These are phyloP conservation scores for Pardosa pseudoannulata DNA, from an alignment of 2,888 invertebrate species.

Conservation along the genomic window DNA sequence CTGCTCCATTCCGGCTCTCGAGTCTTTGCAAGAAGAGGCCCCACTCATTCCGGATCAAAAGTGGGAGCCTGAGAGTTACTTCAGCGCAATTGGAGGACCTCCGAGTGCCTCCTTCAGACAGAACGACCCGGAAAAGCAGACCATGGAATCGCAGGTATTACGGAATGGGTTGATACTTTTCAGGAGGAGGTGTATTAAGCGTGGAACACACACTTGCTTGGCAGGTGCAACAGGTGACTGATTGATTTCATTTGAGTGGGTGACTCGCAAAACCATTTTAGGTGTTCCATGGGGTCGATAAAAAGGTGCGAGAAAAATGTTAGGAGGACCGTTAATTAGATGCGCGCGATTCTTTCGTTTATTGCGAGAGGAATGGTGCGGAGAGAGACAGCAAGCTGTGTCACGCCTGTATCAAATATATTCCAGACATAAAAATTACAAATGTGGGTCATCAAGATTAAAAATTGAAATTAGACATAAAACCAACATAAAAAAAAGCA, in stretches of 20 bases:
- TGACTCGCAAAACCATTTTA: too few species aligned
- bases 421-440: too few species aligned
- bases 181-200: not conserved
- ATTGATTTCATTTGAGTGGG: not conserved
- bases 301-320: too few species aligned
- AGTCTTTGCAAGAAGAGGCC: conserved; percentile 32
- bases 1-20: conserved; percentile 38
- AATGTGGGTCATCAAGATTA: too few species aligned
- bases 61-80: conserved; percentile 68
- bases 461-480: too few species aligned
- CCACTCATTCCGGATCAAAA: conserved; percentile 61
- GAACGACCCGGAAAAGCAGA: conserved; percentile 29
- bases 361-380: too few species aligned
- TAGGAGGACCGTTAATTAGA: too few species aligned
- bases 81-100: conserved; percentile 60
- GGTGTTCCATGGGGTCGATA: too few species aligned
- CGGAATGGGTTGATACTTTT: conserved; percentile 7
- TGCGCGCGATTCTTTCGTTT: too few species aligned
- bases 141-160: conserved; percentile 55
- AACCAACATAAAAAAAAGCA: too few species aligned
- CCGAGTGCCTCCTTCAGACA: conserved; percentile 53
- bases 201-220: not conserved
- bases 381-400: too few species aligned
- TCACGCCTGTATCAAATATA: too few species aligned
- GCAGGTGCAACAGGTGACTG: conserved; percentile 1